phyloP scores from a whole-genome alignment of 2,888 invertebrate species.

The Pimpla rufipes region DNA sequence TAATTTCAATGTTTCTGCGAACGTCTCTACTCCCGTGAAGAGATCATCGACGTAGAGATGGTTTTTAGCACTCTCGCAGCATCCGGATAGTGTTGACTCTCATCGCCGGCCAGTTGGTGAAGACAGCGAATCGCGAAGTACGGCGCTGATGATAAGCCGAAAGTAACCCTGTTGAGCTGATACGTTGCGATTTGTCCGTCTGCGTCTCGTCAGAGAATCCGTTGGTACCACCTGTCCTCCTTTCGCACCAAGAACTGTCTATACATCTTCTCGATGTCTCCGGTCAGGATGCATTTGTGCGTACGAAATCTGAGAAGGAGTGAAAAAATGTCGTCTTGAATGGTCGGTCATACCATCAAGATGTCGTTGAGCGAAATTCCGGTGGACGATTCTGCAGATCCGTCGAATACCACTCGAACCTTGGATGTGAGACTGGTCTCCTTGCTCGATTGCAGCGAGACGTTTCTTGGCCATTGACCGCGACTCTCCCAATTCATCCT shows the following conservation, averaged over 20 bases:
- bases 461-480: constrained; percentile 42
- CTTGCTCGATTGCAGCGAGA: constrained; percentile 44
- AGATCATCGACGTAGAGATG: constrained; percentile 59
- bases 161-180: constrained; percentile 52
- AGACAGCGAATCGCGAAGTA: constrained; percentile 55
- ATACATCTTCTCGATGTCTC: constrained; percentile 74
- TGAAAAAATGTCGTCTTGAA: constrained; percentile 72
- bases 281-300: constrained; percentile 68
- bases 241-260: constrained; percentile 67
- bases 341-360: constrained; percentile 69
- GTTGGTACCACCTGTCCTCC: constrained; percentile 49
- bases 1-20: constrained; percentile 19
- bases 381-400: constrained; percentile 65
- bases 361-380: constrained; percentile 67
- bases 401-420: constrained; percentile 73
- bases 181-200: constrained; percentile 33
- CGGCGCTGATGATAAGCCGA: constrained; percentile 55
- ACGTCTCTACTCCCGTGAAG: constrained; percentile 41
- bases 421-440: constrained; percentile 68
- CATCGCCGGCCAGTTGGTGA: constrained; percentile 58
- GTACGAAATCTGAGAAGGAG: constrained; percentile 69
- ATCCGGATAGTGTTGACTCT: not conserved
- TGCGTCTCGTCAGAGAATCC: constrained; percentile 61
- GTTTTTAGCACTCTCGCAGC: constrained; percentile 39
- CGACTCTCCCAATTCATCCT: constrained; percentile 42